A percentile compares a stretch with the other conserved stretches of the same genome.
Conservation (phyloP, 1,140 invertebrate genomes). For the Oedothorax gibbosus region DNA sequence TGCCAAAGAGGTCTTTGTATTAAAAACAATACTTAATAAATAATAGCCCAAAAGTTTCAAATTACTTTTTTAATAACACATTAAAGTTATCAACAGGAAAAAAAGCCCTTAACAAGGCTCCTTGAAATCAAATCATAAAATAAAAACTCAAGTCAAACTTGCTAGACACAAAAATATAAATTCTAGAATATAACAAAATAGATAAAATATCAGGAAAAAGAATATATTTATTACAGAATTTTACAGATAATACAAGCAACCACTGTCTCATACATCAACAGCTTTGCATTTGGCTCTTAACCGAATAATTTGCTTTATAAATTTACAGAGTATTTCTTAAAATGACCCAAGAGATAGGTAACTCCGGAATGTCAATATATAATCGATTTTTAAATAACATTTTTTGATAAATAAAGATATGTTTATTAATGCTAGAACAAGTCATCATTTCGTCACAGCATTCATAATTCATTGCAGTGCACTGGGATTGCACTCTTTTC, state of each 20-base stretch:
- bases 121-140: too few relatives aligned
- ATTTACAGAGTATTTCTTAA: conserved; percentile 46
- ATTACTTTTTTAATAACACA: too few relatives aligned
- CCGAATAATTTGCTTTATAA: conserved; percentile 38
- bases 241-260: conserved; percentile 58
- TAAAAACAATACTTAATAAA: too few relatives aligned
- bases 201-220: conserved; percentile 36
- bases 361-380: conserved; percentile 54
- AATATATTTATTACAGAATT: conserved; percentile 61
- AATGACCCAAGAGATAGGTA: conserved; percentile 32
- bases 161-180: too few relatives aligned
- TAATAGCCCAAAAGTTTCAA: too few relatives aligned
- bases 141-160: too few relatives aligned
- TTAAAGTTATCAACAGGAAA: too few relatives aligned
- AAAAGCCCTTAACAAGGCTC: too few relatives aligned
- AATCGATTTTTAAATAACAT: conserved; percentile 5
- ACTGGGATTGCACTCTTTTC: not conserved
- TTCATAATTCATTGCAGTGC: conserved; percentile 2
- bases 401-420: conserved; percentile 53
- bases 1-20: too few relatives aligned
- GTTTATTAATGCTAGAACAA: conserved; percentile 49
- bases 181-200: too few relatives aligned
- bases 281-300: not conserved
- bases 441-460: conserved; percentile 37
- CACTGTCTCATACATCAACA: conserved; percentile 22